A percentile compares a stretch with the other conserved stretches of the same genome.
Evolutionary conservation across 2,797 vertebrate species (phyloP).

Genomic region (Phoeniculus purpureus): DNA sequence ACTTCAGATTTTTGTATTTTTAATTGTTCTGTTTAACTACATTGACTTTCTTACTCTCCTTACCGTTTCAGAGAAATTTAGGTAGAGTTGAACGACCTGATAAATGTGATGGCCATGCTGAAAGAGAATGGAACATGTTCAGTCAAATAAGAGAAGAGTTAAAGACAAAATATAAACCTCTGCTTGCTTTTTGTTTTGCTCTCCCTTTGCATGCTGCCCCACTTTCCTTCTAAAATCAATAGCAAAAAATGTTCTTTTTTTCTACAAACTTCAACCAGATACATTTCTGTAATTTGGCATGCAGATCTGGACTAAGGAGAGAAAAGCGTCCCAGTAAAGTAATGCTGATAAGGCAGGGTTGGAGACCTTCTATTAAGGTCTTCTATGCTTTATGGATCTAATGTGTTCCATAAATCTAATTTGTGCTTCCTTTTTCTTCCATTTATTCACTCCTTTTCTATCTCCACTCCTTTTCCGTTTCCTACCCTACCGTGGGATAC

Average conservation of each 20-base stretch:
- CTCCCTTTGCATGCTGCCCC: background rate
- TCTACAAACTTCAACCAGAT: background rate
- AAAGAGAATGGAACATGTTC: background rate
- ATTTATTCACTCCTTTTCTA: background rate
- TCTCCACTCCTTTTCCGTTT: background rate
- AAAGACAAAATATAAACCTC: background rate
- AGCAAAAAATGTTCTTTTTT: fast-evolving
- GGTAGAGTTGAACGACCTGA: background rate
- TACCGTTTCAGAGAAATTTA: background rate
- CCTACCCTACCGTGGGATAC: background rate
- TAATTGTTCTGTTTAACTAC: background rate
- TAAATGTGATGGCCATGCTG: background rate
- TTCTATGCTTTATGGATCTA: background rate
- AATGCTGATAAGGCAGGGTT: background rate
- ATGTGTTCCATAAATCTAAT: background rate
- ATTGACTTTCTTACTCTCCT: background rate
- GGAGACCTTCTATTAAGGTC: background rate
- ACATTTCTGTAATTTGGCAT: background rate
- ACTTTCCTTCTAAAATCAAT: fast-evolving
- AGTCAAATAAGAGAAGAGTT: background rate
- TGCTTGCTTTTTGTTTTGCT: background rate
- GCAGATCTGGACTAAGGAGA: background rate
- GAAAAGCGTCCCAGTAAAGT: background rate
- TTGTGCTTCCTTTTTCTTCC: background rate
- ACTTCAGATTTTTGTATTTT: background rate